Conservation (phyloP, 2,888 invertebrate genomes). For the Xestia xanthographa region DNA sequence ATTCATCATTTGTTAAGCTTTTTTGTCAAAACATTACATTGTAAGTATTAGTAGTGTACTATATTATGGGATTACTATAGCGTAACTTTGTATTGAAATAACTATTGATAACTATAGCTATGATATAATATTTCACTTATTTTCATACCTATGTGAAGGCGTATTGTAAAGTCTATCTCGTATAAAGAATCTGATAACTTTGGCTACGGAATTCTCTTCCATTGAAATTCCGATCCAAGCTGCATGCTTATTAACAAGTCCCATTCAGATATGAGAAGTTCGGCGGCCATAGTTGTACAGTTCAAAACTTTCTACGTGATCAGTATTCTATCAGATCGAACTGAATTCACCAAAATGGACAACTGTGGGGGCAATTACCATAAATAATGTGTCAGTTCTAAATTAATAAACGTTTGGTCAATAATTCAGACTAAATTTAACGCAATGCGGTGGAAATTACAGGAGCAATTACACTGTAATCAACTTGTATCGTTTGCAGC, state of each 20-base stretch:
- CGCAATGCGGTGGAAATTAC: constrained; percentile 76
- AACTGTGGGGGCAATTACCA: constrained; percentile 77
- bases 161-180: background rate
- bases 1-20: background rate
- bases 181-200: constrained; percentile 30
- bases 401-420: constrained; percentile 84
- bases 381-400: constrained; percentile 82
- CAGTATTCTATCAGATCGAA: constrained; percentile 73
- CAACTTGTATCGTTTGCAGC: constrained; percentile 67
- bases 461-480: constrained; percentile 77
- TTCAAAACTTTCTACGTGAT: constrained; percentile 68
- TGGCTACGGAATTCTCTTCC: constrained; percentile 5
- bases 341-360: constrained; percentile 73
- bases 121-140: background rate
- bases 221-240: constrained; percentile 38
- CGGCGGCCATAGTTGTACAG: constrained; percentile 43
- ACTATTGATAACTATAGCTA: background rate
- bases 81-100: background rate
- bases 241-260: constrained; percentile 51
- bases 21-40: background rate
- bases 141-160: background rate
- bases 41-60: too few relatives aligned
- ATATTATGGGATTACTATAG: background rate
- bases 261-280: constrained; percentile 45
- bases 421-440: constrained; percentile 83